Evolutionary conservation across 2,888 invertebrate genomes (phyloP).

Genomic region (Campaea margaritaria): DNA sequence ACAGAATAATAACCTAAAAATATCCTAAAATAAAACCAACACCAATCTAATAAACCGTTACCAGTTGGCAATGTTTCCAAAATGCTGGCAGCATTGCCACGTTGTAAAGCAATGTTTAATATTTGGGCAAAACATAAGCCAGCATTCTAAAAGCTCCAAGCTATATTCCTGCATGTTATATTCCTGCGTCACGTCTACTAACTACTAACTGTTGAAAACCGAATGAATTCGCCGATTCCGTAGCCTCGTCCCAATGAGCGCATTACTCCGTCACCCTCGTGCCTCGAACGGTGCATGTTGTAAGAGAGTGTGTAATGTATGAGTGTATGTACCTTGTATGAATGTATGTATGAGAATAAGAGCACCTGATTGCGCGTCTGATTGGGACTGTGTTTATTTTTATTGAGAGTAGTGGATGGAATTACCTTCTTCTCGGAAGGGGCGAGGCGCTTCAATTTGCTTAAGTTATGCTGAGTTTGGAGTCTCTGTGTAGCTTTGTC

Average conservation of each 20-base stretch:
- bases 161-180: too few relatives aligned
- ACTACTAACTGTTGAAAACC: too few relatives aligned
- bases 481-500: conserved; percentile 9
- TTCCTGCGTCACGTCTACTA: too few relatives aligned
- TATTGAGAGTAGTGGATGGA: conserved; percentile 60
- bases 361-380: conserved; percentile 80
- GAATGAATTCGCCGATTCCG: conserved; percentile 42
- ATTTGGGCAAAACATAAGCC: too few relatives aligned
- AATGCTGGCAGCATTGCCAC: too few relatives aligned
- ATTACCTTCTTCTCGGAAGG: conserved; percentile 51
- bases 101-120: too few relatives aligned
- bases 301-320: conserved; percentile 15
- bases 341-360: conserved; percentile 62
- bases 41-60: too few relatives aligned
- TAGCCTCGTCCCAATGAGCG: conserved; percentile 59
- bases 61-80: too few relatives aligned
- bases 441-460: conserved; percentile 48
- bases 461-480: conserved; percentile 44
- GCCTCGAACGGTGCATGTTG: conserved; percentile 40
- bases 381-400: conserved; percentile 73
- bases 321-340: conserved; percentile 35
- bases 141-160: too few relatives aligned
- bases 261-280: conserved; percentile 50
- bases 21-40: too few relatives aligned
- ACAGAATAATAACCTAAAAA: too few relatives aligned